Evolutionary conservation across 2,113 vertebrate species (phyloP), one percentile per base, ranked within the genome.

Genomic region (Orcinus orca): DNA sequence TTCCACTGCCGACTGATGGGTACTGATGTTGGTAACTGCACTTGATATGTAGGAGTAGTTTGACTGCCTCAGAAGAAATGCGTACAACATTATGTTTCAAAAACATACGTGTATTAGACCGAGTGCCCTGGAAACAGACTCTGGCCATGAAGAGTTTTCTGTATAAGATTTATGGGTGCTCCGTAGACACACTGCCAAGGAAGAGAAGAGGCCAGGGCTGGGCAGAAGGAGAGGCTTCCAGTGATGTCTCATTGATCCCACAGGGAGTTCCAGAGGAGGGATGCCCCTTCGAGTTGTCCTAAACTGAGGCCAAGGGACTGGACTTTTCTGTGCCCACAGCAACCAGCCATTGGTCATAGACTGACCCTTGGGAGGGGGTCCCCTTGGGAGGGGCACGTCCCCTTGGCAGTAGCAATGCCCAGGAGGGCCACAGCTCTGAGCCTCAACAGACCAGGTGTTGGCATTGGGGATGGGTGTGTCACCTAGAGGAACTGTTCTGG

Each of bases 1-100:
- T 50, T 31, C 47, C 9, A 5, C 3, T 55, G 58, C 58, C 31
- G 17, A 20, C 0, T 44, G 70, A 38, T 18, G 68, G 36, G 23
- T 14, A 38, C n/a, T 3, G 36, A 60, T 33, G 58, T 62, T 21
- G 58, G 20, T 23, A 41, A 20, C 1, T 2, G 41, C 8, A 41
- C 7, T 7, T 33, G 44, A 41, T 7, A 3, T 21, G 55, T 21
- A 0, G 31, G 1, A 44, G 21, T 11, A 14, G 36, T 15, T 1
- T 31, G 80, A 65, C 33, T 89, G 58, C 14, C 76, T 70, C 81
- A 21, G 25, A 83, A 83, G 36, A 71, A 63, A 90, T 58, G 44
- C 29, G 29, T 25, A 44, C 44, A 44, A 29, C 11, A 7, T 14
- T 47, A 62, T 15, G 44, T 31, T 73, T 29, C 13, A 33, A 47